Base-by-base conservation (phyloP, 2,797 vertebrate species). In the Microtus obscurus region DNA sequence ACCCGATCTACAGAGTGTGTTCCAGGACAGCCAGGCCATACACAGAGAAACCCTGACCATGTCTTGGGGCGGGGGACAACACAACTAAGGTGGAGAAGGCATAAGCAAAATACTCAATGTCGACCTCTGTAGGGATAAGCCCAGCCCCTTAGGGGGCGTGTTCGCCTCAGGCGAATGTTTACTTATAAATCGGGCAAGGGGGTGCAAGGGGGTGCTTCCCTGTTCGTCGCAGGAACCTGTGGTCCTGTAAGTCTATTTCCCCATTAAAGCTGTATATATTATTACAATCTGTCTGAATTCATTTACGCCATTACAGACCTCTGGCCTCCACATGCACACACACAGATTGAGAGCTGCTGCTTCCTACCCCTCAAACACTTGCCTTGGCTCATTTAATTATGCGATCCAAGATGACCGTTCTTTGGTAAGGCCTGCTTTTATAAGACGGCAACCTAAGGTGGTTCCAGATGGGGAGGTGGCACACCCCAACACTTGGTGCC, bases 351-450 rank as follows among this genome's bases (percentile, higher is more conserved):
- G 37, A 74, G 19, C 37, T 95, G 53, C 43, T 86, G 40, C 40
- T 51, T n/a, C 87, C n/a, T 77, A 3, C 45, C 19, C 63, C n/a
- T 29, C 80, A n/a, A 53, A 80, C 29, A 91, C 87, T 93, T 69
- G 96, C 95, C 89, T 88, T 91, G 81, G 48, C 63, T 95, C 25
- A 19, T 40, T 96, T 93, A 95, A 67, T 83, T 82, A 96, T 45
- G 63, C 73, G 95, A 94, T 59, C 61, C 0, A 25, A 95, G 61
- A 85, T 82, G 56, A 92, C 0, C 92, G 43, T 71, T 92, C 76
- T 48, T 53, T 45, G 53, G 67, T 1, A 2, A 96, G 48, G n/a
- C 43, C 51, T 94, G 81, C 81, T 94, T 96, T 93, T 81, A 12
- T 48, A 94, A 74, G 43, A 74, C 2, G 48, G 89, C 85, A 96